Percentiles rank a stretch among this genome's conserved stretches.
These are phyloP conservation scores for Garra rufa DNA, from an alignment of 2,113 vertebrate genomes.

Conservation along the genomic window DNA sequence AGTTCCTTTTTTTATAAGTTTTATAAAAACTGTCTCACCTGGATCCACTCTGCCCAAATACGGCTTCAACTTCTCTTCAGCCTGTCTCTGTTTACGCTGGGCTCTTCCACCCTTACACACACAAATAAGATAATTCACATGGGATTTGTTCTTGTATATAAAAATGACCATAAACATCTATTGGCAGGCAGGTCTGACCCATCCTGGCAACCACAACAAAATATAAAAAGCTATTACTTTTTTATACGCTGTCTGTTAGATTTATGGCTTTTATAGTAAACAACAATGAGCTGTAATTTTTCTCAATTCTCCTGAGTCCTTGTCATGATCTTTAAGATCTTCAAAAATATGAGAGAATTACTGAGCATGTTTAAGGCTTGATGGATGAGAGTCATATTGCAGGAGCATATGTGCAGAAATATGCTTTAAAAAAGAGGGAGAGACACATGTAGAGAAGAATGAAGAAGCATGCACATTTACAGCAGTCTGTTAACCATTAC, in stretches of 20 bases:
- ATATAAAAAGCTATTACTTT: neutral
- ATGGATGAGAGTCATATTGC: constrained; percentile 9
- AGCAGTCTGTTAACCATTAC: constrained; percentile 25
- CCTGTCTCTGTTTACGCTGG: constrained; percentile 72
- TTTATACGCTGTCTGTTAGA: neutral
- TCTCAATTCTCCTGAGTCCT: neutral
- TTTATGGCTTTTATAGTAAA: neutral
- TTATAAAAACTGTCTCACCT: constrained; percentile 59
- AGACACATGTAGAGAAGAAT: neutral
- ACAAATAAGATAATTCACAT: constrained; percentile 10
- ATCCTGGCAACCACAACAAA: neutral
- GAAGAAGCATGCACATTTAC: neutral
- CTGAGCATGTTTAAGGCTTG: constrained; percentile 1
- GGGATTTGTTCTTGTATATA: neutral
- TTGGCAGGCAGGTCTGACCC: neutral
- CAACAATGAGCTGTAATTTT: neutral
- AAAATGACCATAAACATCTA: neutral
- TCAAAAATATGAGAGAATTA: neutral
- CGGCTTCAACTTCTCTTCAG: constrained; percentile 71
- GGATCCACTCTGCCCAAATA: constrained; percentile 75
- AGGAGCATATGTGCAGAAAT: constrained; percentile 3
- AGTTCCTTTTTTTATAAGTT: too few relatives aligned
- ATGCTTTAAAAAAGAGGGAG: neutral
- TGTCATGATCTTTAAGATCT: neutral
- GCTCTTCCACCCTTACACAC: constrained; percentile 69